phyloP scores from a whole-genome alignment of 2,888 invertebrate genomes.

The Gibbula magus region DNA sequence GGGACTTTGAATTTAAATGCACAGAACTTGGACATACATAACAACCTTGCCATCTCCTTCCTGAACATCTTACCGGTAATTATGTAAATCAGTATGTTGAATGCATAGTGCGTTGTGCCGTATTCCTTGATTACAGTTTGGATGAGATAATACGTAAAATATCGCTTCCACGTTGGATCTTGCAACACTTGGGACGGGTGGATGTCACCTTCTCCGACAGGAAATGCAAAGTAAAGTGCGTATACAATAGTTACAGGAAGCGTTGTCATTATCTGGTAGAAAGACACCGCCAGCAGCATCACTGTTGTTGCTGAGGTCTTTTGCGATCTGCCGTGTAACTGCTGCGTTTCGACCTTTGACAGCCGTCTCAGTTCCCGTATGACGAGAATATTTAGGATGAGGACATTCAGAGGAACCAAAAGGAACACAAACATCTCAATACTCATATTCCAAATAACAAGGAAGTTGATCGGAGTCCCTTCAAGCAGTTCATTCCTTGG shows the following conservation, averaged over 20 bases:
- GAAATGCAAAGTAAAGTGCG: conserved; percentile 61
- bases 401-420: conserved; percentile 70
- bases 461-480: conserved; percentile 60
- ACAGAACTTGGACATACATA: conserved; percentile 44
- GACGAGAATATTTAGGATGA: conserved; percentile 72
- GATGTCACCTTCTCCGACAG: conserved; percentile 44
- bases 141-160: conserved; percentile 60
- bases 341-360: conserved; percentile 54
- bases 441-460: conserved; percentile 71
- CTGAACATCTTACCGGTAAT: conserved; percentile 73
- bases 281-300: conserved; percentile 73
- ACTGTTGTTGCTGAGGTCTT: conserved; percentile 71
- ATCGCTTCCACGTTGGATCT: conserved; percentile 60
- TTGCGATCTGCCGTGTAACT: conserved; percentile 51
- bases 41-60: conserved; percentile 63
- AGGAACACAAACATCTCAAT: conserved; percentile 72
- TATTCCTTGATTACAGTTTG: conserved; percentile 65
- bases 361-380: conserved; percentile 68
- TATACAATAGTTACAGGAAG: conserved; percentile 71
- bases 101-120: conserved; percentile 73
- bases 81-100: conserved; percentile 73
- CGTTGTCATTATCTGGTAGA: conserved; percentile 72
- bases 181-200: conserved; percentile 38
- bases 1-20: conserved; percentile 46
- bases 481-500: conserved; percentile 50